These are phyloP conservation scores for Eulemur macaco DNA, from an alignment of 2,113 vertebrate genomes.

Conservation along the genomic window DNA sequence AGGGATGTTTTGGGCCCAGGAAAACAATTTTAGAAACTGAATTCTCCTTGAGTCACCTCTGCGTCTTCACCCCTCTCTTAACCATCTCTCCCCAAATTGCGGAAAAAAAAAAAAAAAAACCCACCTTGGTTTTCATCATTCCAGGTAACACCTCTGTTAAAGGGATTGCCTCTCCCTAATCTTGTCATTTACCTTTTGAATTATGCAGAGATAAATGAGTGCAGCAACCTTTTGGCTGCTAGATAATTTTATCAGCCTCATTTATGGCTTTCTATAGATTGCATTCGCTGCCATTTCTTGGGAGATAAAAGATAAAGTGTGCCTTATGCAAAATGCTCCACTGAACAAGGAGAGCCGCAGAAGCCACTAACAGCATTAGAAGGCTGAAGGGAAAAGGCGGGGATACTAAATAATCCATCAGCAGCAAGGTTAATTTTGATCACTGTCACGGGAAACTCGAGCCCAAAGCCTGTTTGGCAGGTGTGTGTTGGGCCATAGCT, in stretches of 20 bases:
- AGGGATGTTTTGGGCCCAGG: neutral
- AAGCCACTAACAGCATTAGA: neutral
- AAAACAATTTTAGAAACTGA: neutral
- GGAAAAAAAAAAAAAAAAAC: neutral
- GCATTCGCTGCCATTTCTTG: slow-evolving; percentile 47
- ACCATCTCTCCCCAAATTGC: neutral
- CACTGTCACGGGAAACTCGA: neutral
- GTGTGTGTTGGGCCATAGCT: neutral
- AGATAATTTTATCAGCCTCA: slow-evolving; percentile 65
- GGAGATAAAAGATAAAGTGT: slow-evolving; percentile 53
- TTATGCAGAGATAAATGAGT: slow-evolving; percentile 46
- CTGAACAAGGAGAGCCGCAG: neutral
- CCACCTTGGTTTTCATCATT: slow-evolving; percentile 10
- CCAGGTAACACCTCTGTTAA: slow-evolving; percentile 26
- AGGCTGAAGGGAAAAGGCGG: neutral
- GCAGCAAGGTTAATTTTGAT: neutral
- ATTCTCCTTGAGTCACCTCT: slow-evolving; percentile 15
- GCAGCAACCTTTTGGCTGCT: slow-evolving; percentile 43
- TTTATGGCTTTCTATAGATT: slow-evolving; percentile 45
- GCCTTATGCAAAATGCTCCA: slow-evolving; percentile 30
- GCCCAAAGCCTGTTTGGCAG: neutral
- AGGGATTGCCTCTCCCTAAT: neutral
- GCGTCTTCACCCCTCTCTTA: neutral
- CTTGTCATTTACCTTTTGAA: slow-evolving; percentile 54
- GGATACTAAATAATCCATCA: neutral